phyloP scores from a whole-genome alignment of 2,113 vertebrate genomes.

The Elephantulus edwardii region DNA sequence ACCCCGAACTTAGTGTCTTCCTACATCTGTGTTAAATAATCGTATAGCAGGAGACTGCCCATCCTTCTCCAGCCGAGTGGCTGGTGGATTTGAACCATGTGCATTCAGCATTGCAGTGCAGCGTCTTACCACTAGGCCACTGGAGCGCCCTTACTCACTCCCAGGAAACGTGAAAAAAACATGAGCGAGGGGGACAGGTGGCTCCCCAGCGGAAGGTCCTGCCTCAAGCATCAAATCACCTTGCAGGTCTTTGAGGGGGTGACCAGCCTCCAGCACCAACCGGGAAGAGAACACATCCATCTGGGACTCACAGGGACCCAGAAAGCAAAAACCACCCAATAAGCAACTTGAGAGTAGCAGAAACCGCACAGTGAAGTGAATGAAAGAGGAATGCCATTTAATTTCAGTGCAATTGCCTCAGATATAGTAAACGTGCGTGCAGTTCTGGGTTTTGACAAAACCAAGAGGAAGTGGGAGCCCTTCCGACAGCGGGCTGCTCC shows the following conservation, averaged over 20 bases:
- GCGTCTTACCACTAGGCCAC: too few species aligned
- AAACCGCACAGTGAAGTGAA: not conserved
- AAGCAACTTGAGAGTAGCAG: not conserved
- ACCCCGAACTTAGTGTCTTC: too few species aligned
- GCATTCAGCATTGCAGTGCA: too few species aligned
- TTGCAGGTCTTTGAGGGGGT: not conserved
- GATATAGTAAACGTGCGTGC: not conserved
- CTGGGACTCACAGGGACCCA: too few species aligned
- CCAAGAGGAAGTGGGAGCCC: not conserved
- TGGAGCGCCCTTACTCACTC: too few species aligned
- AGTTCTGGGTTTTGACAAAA: not conserved
- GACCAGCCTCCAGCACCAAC: fast-evolving
- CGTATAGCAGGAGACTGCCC: too few species aligned
- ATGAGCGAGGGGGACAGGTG: too few species aligned
- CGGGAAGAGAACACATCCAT: not conserved
- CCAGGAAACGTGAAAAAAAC: too few species aligned
- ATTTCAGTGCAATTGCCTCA: not conserved
- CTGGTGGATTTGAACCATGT: too few species aligned
- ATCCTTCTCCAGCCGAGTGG: too few species aligned
- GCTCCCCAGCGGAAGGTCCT: not conserved
- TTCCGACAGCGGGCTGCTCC: not conserved
- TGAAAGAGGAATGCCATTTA: not conserved
- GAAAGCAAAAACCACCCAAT: not conserved
- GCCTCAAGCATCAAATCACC: not conserved
- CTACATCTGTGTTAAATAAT: not conserved